A percentile compares a stretch with the other conserved stretches of the same genome.
phyloP scores from a whole-genome alignment of 1,140 invertebrate genomes.

The Phenacoccus solenopsis region DNA sequence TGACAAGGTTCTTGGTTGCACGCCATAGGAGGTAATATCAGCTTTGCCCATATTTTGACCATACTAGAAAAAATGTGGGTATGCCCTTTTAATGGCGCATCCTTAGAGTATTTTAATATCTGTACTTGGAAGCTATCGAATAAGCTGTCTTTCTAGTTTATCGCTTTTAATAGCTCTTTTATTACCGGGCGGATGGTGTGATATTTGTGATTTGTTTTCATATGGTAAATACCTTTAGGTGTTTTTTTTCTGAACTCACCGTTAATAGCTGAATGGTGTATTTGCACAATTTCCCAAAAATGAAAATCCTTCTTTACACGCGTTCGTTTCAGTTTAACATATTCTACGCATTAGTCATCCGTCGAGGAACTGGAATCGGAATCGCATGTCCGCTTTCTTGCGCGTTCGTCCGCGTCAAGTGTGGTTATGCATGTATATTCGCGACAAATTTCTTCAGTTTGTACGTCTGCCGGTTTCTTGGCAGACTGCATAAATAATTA shows the following conservation, averaged over 20 bases:
- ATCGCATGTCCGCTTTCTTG: background rate
- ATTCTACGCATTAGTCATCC: background rate
- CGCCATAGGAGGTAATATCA: constrained; percentile 11
- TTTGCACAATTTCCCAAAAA: no score
- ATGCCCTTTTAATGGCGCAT: constrained; percentile 4
- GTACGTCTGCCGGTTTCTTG: background rate
- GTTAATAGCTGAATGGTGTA: no score
- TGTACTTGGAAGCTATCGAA: constrained; percentile 10
- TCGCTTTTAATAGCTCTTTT: constrained; percentile 6
- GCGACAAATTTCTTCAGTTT: background rate
- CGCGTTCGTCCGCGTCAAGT: background rate
- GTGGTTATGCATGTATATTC: background rate
- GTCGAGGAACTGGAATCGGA: background rate
- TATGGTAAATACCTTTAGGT: no score
- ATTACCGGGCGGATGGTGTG: background rate
- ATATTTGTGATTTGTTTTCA: background rate
- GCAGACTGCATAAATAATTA: background rate
- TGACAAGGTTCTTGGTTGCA: constrained; percentile 10
- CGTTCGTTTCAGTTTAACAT: no score
- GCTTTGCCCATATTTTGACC: constrained; percentile 16
- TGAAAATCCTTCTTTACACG: no score
- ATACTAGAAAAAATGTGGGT: constrained; percentile 15
- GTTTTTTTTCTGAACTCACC: no score
- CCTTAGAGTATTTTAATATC: background rate
- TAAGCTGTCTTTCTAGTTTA: constrained; percentile 9